Evolutionary conservation across 2,113 vertebrate genomes (phyloP).

Genomic region (Columba livia): DNA sequence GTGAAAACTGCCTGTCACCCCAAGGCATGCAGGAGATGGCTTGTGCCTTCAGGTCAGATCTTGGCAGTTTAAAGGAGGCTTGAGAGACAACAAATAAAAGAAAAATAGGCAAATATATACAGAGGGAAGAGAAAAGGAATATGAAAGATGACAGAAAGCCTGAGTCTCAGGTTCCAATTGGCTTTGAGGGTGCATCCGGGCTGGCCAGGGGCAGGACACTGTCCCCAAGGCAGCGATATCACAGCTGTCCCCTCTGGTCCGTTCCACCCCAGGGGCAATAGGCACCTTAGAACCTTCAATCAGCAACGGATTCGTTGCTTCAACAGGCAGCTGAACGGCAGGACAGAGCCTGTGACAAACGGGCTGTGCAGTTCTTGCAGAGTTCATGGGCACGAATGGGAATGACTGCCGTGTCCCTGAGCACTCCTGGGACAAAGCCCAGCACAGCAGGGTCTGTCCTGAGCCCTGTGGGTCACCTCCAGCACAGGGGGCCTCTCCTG

Average conservation of each 20-base stretch:
- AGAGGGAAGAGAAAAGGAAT: background rate
- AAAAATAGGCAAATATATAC: background rate
- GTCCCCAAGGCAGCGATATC: background rate
- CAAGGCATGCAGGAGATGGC: background rate
- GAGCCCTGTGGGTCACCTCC: too few relatives aligned
- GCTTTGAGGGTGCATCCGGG: background rate
- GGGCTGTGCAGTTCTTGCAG: background rate
- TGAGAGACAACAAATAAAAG: background rate
- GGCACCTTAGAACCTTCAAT: background rate
- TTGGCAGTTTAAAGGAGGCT: background rate
- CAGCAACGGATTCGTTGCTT: background rate
- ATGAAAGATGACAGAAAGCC: background rate
- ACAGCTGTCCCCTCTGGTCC: background rate
- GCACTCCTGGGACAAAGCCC: background rate
- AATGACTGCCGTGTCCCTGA: accelerated
- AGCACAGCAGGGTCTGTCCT: too few relatives aligned
- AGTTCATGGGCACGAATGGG: background rate
- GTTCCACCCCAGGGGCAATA: accelerated
- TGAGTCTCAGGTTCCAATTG: background rate
- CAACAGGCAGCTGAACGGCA: accelerated
- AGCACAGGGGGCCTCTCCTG: background rate
- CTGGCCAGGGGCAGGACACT: background rate
- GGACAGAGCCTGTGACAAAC: background rate
- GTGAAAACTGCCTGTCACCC: background rate
- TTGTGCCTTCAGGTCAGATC: background rate